phyloP scores from a whole-genome alignment of 2,113 vertebrate species.

The Anoplopoma fimbria region DNA sequence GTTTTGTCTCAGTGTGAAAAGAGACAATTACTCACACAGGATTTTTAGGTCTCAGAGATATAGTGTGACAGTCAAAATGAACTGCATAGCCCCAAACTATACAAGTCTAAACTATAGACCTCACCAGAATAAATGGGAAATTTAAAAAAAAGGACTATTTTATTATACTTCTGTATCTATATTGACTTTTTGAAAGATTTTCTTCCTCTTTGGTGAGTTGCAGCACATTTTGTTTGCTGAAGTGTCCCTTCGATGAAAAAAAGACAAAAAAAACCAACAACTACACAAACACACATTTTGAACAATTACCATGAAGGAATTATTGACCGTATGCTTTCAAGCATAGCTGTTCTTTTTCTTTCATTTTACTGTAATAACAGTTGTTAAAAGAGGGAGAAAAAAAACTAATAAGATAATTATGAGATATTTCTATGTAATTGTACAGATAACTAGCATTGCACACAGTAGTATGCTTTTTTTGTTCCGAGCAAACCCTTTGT shows the following conservation, averaged over 20 bases:
- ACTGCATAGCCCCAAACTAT: constrained; percentile 81
- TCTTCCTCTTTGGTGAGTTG: constrained; percentile 85
- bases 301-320: constrained; percentile 85
- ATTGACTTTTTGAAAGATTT: constrained; percentile 87
- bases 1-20: constrained; percentile 83
- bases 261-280: constrained; percentile 59
- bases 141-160: constrained; percentile 84
- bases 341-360: constrained; percentile 86
- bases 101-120: constrained; percentile 68
- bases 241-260: constrained; percentile 79
- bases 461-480: constrained; percentile 93
- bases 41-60: constrained; percentile 83
- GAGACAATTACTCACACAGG: constrained; percentile 70
- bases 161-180: constrained; percentile 89
- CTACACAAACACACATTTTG: constrained; percentile 72
- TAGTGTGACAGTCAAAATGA: constrained; percentile 85
- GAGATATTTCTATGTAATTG: constrained; percentile 98
- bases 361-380: constrained; percentile 92
- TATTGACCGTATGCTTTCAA: constrained; percentile 89
- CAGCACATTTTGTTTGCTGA: constrained; percentile 85
- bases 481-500: constrained; percentile 91
- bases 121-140: constrained; percentile 63
- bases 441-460: constrained; percentile 99
- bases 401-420: constrained; percentile 93
- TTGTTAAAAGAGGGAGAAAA: constrained; percentile 86